These are phyloP conservation scores for Astyanax mexicanus DNA, from an alignment of 2,797 vertebrate genomes.

Conservation along the genomic window DNA sequence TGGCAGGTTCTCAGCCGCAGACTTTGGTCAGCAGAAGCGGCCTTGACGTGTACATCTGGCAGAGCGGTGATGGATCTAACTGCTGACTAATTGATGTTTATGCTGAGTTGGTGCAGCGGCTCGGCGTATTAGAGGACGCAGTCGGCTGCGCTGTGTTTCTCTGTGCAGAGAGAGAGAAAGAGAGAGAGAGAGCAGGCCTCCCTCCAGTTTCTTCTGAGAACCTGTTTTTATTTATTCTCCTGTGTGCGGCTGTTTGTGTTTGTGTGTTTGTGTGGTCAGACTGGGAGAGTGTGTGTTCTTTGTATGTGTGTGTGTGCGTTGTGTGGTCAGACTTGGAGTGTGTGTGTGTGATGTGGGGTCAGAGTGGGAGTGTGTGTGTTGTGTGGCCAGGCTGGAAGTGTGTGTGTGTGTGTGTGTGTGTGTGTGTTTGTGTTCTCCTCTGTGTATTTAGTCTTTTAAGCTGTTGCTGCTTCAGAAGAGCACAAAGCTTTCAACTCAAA, in stretches of 20 bases:
- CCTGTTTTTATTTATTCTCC: constrained; percentile 20
- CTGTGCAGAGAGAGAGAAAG: no score
- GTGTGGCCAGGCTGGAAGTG: not conserved
- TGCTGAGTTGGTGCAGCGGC: constrained; percentile 66
- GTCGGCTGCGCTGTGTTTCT: not conserved
- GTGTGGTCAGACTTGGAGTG: not conserved
- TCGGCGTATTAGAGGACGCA: constrained; percentile 58
- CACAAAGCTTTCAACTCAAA: constrained; percentile 12
- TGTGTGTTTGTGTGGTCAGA: constrained; percentile 1
- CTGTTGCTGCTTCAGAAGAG: constrained; percentile 7
- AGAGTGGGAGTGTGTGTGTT: no score
- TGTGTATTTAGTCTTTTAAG: constrained; percentile 54
- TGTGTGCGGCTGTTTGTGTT: not conserved
- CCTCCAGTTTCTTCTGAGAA: not conserved
- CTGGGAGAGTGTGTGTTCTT: constrained; percentile 46
- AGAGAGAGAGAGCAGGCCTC: not conserved
- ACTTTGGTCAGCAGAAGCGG: constrained; percentile 30
- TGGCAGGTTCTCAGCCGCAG: constrained; percentile 16
- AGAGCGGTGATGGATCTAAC: constrained; percentile 12
- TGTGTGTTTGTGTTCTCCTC: constrained; percentile 70
- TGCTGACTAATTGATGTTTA: constrained; percentile 73
- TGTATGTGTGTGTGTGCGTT: constrained; percentile 27
- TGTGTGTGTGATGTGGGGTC: no score
- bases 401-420: no score
- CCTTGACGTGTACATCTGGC: constrained; percentile 21